These are phyloP conservation scores for Lycopodina hypogea DNA, from an alignment of 37 sponge, comb jelly and placozoan species.

Conservation along the genomic window DNA sequence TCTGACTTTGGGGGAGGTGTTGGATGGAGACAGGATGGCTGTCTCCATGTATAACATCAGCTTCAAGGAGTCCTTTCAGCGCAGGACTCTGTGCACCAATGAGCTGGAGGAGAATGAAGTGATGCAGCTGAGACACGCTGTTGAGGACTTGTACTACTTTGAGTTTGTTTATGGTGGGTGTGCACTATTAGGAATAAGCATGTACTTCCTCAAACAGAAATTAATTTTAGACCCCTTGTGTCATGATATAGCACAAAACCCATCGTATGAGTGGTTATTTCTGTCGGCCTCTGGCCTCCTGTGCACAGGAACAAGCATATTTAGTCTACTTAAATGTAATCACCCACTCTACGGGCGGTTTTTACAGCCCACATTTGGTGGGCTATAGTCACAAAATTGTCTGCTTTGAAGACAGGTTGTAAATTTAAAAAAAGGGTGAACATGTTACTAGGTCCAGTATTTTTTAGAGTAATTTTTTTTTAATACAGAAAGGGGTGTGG, in stretches of 20 bases:
- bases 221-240: neutral
- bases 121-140: constrained; percentile 55
- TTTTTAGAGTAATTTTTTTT: too few species aligned
- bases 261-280: neutral
- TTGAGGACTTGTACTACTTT: constrained; percentile 94
- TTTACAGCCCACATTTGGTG: too few species aligned
- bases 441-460: too few species aligned
- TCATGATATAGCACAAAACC: neutral
- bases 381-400: too few species aligned
- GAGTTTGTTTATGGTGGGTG: constrained; percentile 85
- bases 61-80: constrained; percentile 66
- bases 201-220: neutral
- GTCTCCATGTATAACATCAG: constrained; percentile 69
- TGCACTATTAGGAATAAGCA: neutral
- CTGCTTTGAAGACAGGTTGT: too few species aligned
- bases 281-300: too few species aligned
- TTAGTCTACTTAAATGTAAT: too few species aligned
- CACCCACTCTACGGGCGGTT: too few species aligned
- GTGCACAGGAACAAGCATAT: too few species aligned
- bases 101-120: constrained; percentile 45
- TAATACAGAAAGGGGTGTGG: too few species aligned
- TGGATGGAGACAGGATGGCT: constrained; percentile 94
- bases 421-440: too few species aligned
- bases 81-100: constrained; percentile 63
- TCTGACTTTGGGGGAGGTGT: constrained; percentile 86